Conservation (phyloP, 2,888 invertebrate genomes). For the Loripinus fragilis region DNA sequence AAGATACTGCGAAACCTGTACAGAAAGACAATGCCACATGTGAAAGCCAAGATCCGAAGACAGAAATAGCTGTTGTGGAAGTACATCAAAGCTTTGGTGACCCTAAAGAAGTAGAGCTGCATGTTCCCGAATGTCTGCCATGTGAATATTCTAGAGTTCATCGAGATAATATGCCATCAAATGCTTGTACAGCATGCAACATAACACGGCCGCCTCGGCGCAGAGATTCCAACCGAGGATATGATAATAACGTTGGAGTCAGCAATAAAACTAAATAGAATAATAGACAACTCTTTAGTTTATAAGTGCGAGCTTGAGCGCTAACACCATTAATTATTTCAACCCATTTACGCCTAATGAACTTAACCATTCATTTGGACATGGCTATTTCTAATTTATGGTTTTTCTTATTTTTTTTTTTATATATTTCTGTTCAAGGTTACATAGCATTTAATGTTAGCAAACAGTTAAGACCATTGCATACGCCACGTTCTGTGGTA, state of each 20-base stretch:
- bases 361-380: too few species aligned
- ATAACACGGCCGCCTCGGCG: conserved; percentile 47
- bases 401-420: too few species aligned
- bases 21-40: neutral
- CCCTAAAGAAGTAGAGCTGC: neutral
- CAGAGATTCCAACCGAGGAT: conserved; percentile 31
- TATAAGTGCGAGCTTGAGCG: too few species aligned
- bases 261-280: conserved; percentile 10
- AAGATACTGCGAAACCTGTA: neutral
- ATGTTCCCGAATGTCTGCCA: conserved; percentile 1
- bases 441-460: too few species aligned
- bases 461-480: too few species aligned
- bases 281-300: too few species aligned
- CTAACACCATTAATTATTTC: too few species aligned
- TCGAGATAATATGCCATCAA: neutral
- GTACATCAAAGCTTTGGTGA: conserved; percentile 35
- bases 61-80: conserved; percentile 42
- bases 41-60: neutral
- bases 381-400: too few species aligned
- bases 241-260: conserved; percentile 51
- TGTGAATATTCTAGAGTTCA: neutral
- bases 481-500: too few species aligned
- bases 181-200: conserved; percentile 37
- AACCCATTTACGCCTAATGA: too few species aligned
- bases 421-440: too few species aligned